phyloP scores from a whole-genome alignment of 1,140 invertebrate genomes.

The Venturia canescens region DNA sequence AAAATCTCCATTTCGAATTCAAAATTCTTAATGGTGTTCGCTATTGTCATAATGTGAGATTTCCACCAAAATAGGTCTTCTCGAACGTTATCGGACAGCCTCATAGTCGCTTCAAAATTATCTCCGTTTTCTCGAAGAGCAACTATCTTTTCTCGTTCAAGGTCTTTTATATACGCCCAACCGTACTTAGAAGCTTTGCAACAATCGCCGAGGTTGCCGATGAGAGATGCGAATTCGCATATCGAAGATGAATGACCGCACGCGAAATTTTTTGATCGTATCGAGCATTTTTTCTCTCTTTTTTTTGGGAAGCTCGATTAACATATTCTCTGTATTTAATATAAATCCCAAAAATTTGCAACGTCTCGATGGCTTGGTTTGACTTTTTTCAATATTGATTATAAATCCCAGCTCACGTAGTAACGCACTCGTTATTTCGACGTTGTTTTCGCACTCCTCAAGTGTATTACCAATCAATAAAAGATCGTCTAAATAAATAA shows the following conservation, averaged over 20 bases:
- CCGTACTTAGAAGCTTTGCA: conserved; percentile 29
- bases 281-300: conserved; percentile 48
- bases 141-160: conserved; percentile 24
- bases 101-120: conserved; percentile 34
- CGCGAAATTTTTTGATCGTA: conserved; percentile 38
- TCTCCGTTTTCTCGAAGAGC: conserved; percentile 33
- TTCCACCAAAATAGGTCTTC: conserved; percentile 34
- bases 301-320: conserved; percentile 47
- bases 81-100: conserved; percentile 14
- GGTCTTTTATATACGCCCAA: conserved; percentile 29
- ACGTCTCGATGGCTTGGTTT: conserved; percentile 33
- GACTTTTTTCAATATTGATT: conserved; percentile 52
- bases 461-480: conserved; percentile 51
- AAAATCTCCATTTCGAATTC: conserved; percentile 32
- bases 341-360: conserved; percentile 56
- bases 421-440: conserved; percentile 31
- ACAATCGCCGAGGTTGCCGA: conserved; percentile 32
- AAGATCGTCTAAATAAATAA: conserved; percentile 58
- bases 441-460: conserved; percentile 31
- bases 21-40: conserved; percentile 21
- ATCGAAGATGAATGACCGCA: conserved; percentile 46
- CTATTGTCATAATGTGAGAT: conserved; percentile 29
- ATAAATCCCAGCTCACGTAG: conserved; percentile 41
- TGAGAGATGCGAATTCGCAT: conserved; percentile 38
- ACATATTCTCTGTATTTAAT: conserved; percentile 48